These are phyloP conservation scores for Machimus rusticus DNA, from an alignment of 2,888 invertebrate species.

Conservation along the genomic window DNA sequence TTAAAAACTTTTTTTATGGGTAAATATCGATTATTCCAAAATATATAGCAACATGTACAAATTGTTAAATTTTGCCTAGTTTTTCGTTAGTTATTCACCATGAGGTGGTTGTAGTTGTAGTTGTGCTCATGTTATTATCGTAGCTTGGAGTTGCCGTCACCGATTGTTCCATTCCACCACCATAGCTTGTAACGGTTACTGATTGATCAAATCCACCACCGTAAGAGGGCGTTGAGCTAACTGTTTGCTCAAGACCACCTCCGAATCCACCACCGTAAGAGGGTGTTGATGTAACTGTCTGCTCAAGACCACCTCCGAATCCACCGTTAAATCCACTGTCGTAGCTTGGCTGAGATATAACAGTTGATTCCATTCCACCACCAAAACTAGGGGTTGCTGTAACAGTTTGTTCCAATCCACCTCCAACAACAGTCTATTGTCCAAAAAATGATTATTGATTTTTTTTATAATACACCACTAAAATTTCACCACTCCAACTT, in stretches of 20 bases:
- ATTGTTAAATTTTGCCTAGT: background rate
- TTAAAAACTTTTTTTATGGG: too few species aligned
- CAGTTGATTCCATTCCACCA: background rate
- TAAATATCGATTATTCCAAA: background rate
- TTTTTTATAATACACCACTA: background rate
- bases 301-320: background rate
- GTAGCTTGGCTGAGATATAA: slow-evolving; percentile 3
- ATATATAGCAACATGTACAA: background rate
- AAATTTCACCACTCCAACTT: background rate
- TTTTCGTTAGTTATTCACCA: background rate
- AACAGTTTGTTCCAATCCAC: slow-evolving; percentile 7
- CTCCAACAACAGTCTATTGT: slow-evolving; percentile 1
- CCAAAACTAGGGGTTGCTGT: background rate
- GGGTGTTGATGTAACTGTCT: background rate
- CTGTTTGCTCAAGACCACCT: background rate
- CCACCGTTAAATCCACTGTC: slow-evolving; percentile 1
- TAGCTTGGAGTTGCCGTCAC: background rate
- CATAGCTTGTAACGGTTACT: background rate
- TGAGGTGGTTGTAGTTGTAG: background rate
- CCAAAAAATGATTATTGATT: background rate
- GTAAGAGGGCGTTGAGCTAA: background rate
- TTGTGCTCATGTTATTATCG: background rate
- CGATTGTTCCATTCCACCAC: background rate
- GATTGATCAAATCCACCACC: background rate
- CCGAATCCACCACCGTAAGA: background rate